A percentile compares a stretch with the other conserved stretches of the same genome.
phyloP scores from a whole-genome alignment of 2,113 vertebrate species.

The Dissostichus mawsoni region DNA sequence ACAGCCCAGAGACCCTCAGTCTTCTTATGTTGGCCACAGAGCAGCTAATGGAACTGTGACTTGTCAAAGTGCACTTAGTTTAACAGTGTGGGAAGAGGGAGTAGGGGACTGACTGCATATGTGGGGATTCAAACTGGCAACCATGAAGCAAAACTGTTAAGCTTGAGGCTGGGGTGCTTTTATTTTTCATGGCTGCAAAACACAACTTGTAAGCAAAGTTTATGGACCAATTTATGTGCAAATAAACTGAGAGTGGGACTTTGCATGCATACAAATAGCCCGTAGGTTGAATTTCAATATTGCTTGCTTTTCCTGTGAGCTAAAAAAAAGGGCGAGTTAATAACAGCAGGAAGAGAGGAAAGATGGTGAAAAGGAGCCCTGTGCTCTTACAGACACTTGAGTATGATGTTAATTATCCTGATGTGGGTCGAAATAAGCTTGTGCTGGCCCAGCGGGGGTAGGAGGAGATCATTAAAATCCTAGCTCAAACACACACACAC shows the following conservation, averaged over 20 bases:
- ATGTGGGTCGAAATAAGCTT: slow-evolving; percentile 76
- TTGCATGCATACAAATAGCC: slow-evolving; percentile 58
- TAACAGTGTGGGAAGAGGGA: slow-evolving; percentile 32
- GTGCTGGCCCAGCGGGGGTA: slow-evolving; percentile 57
- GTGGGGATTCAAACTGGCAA: slow-evolving; percentile 53
- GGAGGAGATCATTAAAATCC: slow-evolving; percentile 74
- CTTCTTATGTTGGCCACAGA: slow-evolving; percentile 35
- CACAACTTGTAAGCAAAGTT: slow-evolving; percentile 65
- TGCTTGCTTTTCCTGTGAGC: slow-evolving; percentile 43
- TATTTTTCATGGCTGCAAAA: slow-evolving; percentile 55
- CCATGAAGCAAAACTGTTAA: slow-evolving; percentile 21
- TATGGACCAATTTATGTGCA: slow-evolving; percentile 68
- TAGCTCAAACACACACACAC: slow-evolving; percentile 28
- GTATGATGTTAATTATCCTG: slow-evolving; percentile 80
- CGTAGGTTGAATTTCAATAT: slow-evolving; percentile 33
- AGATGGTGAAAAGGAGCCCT: slow-evolving; percentile 36
- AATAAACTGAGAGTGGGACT: slow-evolving; percentile 54
- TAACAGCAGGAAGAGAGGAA: slow-evolving; percentile 32
- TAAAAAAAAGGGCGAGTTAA: slow-evolving; percentile 19
- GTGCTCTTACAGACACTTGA: slow-evolving; percentile 62
- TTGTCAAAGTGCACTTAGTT: slow-evolving; percentile 61
- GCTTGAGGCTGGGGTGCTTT: slow-evolving; percentile 41
- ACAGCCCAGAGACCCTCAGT: slow-evolving; percentile 44
- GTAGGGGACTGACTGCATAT: slow-evolving; percentile 37
- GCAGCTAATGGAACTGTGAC: slow-evolving; percentile 62